These are phyloP conservation scores for Drosophila algonquin DNA, from an alignment of 2,888 invertebrate species.

Conservation along the genomic window DNA sequence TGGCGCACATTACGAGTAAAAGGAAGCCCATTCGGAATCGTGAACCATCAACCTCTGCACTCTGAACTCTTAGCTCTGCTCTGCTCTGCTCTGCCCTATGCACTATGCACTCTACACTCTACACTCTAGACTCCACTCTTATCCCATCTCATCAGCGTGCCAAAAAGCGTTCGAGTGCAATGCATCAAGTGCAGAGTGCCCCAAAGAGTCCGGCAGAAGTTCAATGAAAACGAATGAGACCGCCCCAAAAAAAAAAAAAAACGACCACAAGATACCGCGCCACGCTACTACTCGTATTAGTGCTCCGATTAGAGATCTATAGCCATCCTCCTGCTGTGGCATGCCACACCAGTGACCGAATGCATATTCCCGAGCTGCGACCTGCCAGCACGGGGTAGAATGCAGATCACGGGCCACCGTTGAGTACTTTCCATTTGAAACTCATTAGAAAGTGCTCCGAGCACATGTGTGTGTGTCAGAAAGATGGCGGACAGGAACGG, in stretches of 20 bases:
- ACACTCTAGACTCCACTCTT: conserved; percentile 5
- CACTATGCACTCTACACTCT: conserved; percentile 16
- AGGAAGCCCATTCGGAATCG: conserved; percentile 42
- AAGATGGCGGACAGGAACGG: not conserved
- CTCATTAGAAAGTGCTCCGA: conserved; percentile 60
- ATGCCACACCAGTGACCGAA: too few species aligned
- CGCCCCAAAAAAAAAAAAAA: not conserved
- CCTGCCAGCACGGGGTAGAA: not conserved
- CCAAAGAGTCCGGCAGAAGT: conserved; percentile 23
- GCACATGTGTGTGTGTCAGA: not conserved
- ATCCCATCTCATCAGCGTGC: conserved; percentile 1
- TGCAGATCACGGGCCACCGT: conserved; percentile 6
- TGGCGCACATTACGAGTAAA: conserved; percentile 45
- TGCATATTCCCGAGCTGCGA: too few species aligned
- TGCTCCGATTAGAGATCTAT: too few species aligned
- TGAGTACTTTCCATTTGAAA: conserved; percentile 66
- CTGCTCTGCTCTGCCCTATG: conserved; percentile 2
- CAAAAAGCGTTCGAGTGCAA: conserved; percentile 60
- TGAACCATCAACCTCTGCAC: conserved; percentile 39
- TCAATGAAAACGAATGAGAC: not conserved
- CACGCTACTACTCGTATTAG: too few species aligned
- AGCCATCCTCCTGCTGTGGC: too few species aligned
- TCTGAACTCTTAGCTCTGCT: not conserved
- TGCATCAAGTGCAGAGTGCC: conserved; percentile 71
- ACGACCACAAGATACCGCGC: not conserved